Conservation (phyloP, 2,888 invertebrate genomes). For the Teleiodes luculella region DNA sequence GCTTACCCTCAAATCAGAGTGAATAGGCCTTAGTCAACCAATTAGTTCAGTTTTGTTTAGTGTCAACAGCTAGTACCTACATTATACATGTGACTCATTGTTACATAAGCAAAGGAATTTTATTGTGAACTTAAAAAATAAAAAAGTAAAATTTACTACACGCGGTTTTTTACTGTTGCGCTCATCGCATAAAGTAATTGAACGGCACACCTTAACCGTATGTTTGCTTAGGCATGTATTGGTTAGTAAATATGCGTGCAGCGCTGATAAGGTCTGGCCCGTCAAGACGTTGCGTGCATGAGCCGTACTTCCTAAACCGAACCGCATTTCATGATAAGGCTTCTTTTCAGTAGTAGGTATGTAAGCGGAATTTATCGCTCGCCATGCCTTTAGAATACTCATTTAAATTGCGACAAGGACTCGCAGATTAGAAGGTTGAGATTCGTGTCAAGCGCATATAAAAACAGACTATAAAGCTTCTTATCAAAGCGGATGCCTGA, state of each 20-base stretch:
- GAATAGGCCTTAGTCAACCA: too few species aligned
- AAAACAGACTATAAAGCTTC: constrained; percentile 57
- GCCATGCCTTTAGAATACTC: constrained; percentile 31
- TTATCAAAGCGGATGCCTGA: constrained; percentile 56
- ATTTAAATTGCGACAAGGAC: constrained; percentile 46
- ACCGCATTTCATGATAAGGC: constrained; percentile 20
- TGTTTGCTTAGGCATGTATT: neutral
- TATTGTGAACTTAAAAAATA: too few species aligned
- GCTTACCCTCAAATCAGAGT: too few species aligned
- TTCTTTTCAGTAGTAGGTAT: constrained; percentile 17
- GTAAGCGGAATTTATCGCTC: constrained; percentile 19
- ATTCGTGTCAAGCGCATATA: constrained; percentile 68
- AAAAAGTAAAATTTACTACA: too few species aligned
- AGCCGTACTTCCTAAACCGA: neutral
- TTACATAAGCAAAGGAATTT: too few species aligned
- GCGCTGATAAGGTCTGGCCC: neutral
- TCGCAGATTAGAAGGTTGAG: constrained; percentile 31
- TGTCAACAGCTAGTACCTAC: too few species aligned
- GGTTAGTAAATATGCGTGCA: neutral
- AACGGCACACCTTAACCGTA: too few species aligned
- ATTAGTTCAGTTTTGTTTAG: too few species aligned
- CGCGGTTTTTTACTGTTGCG: too few species aligned
- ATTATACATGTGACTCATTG: too few species aligned
- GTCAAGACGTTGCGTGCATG: constrained; percentile 18
- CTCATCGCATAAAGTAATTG: too few species aligned